These are phyloP conservation scores for Megalurothrips usitatus DNA, from an alignment of 2,888 invertebrate species.

Conservation along the genomic window DNA sequence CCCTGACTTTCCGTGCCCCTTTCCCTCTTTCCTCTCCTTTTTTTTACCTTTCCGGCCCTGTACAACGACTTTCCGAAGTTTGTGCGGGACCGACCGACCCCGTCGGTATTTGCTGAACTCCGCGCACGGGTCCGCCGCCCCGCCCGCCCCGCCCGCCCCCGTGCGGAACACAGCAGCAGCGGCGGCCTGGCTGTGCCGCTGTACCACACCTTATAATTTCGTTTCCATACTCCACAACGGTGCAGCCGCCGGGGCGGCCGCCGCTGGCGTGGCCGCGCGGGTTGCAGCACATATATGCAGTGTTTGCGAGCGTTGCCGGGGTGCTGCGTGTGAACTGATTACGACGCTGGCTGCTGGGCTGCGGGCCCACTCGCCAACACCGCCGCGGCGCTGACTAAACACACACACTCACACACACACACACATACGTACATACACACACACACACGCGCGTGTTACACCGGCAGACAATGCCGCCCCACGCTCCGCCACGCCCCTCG, in stretches of 20 bases:
- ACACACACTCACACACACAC: not conserved
- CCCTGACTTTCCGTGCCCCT: too few species aligned
- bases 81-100: too few species aligned
- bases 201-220: slow-evolving; percentile 4
- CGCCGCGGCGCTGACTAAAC: not conserved
- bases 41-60: too few species aligned
- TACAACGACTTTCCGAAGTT: too few species aligned
- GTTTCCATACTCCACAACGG: not conserved
- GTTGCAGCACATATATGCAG: slow-evolving; percentile 1
- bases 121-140: too few species aligned
- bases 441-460: not conserved
- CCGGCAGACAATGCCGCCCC: too few species aligned
- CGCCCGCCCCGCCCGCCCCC: not conserved
- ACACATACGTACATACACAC: not conserved
- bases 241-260: not conserved
- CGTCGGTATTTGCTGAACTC: too few species aligned
- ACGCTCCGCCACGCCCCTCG: not conserved
- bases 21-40: too few species aligned
- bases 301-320: not conserved
- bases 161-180: not conserved
- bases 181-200: not conserved
- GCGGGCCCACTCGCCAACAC: not conserved
- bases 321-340: not conserved
- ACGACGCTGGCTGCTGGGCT: not conserved
- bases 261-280: not conserved